Evolutionary conservation across 2,888 invertebrate genomes (phyloP).

Genomic region (Phortica okadai): DNA sequence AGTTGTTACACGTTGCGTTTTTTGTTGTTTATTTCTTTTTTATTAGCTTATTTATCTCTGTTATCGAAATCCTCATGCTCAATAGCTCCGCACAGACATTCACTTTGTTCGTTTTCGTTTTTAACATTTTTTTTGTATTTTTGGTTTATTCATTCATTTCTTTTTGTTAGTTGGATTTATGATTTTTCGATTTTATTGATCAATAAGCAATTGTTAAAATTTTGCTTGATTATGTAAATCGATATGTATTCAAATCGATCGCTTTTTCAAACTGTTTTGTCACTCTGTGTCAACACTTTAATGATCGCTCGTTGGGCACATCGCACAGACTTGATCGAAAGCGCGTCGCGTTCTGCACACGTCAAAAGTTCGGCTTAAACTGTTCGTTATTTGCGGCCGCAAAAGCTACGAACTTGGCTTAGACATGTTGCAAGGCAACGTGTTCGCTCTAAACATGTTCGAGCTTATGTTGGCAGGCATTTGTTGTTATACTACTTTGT

Average conservation of each 20-base stretch:
- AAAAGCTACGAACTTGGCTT: constrained; percentile 35
- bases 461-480: not conserved
- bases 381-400: constrained; percentile 43
- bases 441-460: constrained; percentile 40
- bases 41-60: not conserved
- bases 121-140: not conserved
- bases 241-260: constrained; percentile 26
- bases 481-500: not conserved
- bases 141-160: not conserved
- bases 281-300: not conserved
- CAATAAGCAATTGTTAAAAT: constrained; percentile 24
- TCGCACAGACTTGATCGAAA: constrained; percentile 17
- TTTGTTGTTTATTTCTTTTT: constrained; percentile 3
- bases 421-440: constrained; percentile 4
- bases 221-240: constrained; percentile 43
- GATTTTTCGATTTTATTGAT: not conserved
- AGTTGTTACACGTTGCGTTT: not conserved
- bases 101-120: constrained; percentile 22
- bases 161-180: not conserved
- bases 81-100: constrained; percentile 1
- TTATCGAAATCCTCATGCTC: not conserved
- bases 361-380: constrained; percentile 63
- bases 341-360: constrained; percentile 44
- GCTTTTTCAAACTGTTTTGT: not conserved
- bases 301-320: not conserved